A percentile compares a stretch with the other conserved stretches of the same genome.
phyloP scores from a whole-genome alignment of 2,797 vertebrate genomes.

The Harpagifer antarcticus region DNA sequence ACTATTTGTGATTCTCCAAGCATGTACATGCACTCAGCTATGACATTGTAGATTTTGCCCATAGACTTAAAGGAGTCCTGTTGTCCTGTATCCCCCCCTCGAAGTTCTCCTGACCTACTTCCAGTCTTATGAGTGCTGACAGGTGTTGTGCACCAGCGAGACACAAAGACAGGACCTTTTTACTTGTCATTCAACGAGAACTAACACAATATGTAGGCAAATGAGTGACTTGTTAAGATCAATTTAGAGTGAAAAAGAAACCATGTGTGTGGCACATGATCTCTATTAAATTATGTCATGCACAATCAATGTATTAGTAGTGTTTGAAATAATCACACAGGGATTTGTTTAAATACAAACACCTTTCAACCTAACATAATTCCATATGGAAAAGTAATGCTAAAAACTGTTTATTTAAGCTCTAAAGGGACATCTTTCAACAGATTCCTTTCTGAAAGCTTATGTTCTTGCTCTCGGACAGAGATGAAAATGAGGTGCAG shows the following conservation, averaged over 20 bases:
- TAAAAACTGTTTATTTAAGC: too few species aligned
- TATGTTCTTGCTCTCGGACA: slow-evolving; percentile 32
- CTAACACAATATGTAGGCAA: not conserved
- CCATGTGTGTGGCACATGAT: not conserved
- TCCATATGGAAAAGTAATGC: not conserved
- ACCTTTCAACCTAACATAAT: slow-evolving; percentile 2
- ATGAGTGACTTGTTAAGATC: too few species aligned
- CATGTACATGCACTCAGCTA: not conserved
- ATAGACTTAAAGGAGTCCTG: slow-evolving; percentile 21
- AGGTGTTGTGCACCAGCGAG: slow-evolving; percentile 73
- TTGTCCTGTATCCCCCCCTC: slow-evolving; percentile 30
- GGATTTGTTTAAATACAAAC: not conserved
- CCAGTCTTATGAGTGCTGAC: slow-evolving; percentile 66
- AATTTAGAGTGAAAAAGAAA: not conserved
- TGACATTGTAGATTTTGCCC: not conserved
- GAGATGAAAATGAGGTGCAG: slow-evolving; percentile 63
- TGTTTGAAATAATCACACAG: slow-evolving; percentile 3
- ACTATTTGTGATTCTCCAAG: not conserved
- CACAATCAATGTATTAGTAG: not conserved
- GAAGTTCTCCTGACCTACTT: slow-evolving; percentile 53
- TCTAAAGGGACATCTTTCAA: slow-evolving; percentile 26
- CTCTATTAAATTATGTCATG: not conserved
- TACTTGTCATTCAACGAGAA: slow-evolving; percentile 61
- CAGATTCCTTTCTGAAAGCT: slow-evolving; percentile 30
- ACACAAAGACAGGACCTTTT: slow-evolving; percentile 73